A percentile compares a stretch with the other conserved stretches of the same genome.
Conservation (phyloP, 2,797 vertebrate genomes). For the Bradypodion pumilum region DNA sequence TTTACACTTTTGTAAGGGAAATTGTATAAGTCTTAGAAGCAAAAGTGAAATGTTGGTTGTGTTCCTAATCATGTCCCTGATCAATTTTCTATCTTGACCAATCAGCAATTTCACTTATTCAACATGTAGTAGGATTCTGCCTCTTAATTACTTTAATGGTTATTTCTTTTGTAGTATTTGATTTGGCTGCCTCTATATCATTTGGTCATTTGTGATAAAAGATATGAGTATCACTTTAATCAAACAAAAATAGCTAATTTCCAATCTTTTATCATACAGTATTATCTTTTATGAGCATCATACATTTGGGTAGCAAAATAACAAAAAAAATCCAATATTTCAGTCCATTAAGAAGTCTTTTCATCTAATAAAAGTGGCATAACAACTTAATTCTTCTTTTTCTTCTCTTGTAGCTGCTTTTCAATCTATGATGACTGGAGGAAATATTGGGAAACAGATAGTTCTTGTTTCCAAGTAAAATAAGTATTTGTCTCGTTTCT, state of each 20-base stretch:
- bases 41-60: too few relatives aligned
- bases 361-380: neutral
- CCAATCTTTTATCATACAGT: too few relatives aligned
- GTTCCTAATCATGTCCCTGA: too few relatives aligned
- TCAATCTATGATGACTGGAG: constrained; percentile 94
- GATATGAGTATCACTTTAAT: too few relatives aligned
- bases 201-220: neutral
- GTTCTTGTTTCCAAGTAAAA: constrained; percentile 83
- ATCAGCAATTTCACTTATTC: too few relatives aligned
- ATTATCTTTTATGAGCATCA: neutral
- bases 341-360: neutral
- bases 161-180: neutral
- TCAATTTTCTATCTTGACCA: too few relatives aligned
- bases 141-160: neutral
- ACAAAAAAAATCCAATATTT: too few relatives aligned
- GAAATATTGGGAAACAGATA: constrained; percentile 93
- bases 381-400: constrained; percentile 2
- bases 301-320: too few relatives aligned
- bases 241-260: neutral
- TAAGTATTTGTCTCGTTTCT: neutral
- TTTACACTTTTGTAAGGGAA: too few relatives aligned
- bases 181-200: neutral
- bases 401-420: constrained; percentile 87
- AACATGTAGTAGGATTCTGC: too few relatives aligned
- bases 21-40: too few relatives aligned